Evolutionary conservation across 2,113 vertebrate species (phyloP).

Genomic region (Anas platyrhynchos): DNA sequence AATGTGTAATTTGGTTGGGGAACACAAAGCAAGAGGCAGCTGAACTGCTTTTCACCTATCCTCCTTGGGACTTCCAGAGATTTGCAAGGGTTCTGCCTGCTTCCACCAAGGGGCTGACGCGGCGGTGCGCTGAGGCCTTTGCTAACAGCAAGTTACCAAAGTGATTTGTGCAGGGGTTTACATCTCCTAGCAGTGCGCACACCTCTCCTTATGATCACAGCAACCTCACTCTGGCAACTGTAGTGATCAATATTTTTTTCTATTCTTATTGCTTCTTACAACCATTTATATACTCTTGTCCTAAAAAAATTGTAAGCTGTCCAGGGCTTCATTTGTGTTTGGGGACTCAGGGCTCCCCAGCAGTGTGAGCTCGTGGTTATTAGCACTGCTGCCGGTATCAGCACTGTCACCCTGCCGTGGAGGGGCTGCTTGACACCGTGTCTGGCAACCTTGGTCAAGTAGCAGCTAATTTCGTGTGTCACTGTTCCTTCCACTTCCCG

Average conservation of each 20-base stretch:
- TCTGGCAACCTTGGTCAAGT: too few relatives aligned
- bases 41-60: not conserved
- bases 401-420: not conserved
- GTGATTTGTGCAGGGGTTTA: not conserved
- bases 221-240: not conserved
- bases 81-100: not conserved
- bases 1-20: not conserved
- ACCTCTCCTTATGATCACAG: accelerated
- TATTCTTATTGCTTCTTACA: not conserved
- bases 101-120: not conserved
- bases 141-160: not conserved
- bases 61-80: accelerated
- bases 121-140: not conserved
- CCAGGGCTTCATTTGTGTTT: not conserved
- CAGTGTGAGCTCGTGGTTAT: accelerated
- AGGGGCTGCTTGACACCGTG: not conserved
- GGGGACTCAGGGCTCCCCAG: not conserved
- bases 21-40: not conserved
- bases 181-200: not conserved
- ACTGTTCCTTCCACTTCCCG: not conserved
- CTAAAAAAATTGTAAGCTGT: not conserved
- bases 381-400: not conserved
- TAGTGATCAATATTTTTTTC: not conserved
- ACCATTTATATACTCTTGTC: not conserved
- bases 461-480: not conserved